Conservation (phyloP, 2,113 vertebrate genomes). For the Pomatorhinus ruficollis region DNA sequence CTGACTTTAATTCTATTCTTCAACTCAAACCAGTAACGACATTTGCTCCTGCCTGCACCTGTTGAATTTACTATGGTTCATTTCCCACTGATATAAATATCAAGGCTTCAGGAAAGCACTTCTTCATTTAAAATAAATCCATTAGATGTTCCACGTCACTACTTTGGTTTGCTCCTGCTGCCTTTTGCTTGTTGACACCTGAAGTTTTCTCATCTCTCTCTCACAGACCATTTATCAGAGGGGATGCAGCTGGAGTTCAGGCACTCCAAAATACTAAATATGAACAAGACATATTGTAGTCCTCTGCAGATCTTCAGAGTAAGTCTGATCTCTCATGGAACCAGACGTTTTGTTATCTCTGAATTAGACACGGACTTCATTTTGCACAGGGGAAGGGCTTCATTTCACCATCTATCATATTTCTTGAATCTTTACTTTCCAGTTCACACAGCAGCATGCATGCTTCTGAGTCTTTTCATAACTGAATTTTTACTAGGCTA, state of each 20-base stretch:
- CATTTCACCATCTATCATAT: constrained; percentile 63
- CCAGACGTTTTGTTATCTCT: constrained; percentile 67
- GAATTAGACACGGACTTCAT: constrained; percentile 62
- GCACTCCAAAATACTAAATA: constrained; percentile 52
- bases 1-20: neutral
- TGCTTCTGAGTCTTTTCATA: constrained; percentile 41
- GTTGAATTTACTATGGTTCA: constrained; percentile 7
- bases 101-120: neutral
- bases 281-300: constrained; percentile 47
- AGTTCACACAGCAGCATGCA: constrained; percentile 35
- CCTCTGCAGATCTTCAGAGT: constrained; percentile 36
- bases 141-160: neutral
- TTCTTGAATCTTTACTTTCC: constrained; percentile 55
- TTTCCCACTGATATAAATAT: constrained; percentile 12
- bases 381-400: constrained; percentile 53
- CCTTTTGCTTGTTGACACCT: constrained; percentile 33
- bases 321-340: constrained; percentile 41
- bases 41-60: constrained; percentile 7
- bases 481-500: constrained; percentile 30
- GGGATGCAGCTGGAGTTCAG: constrained; percentile 27
- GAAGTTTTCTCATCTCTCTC: constrained; percentile 38
- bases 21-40: neutral
- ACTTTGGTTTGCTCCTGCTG: constrained; percentile 23
- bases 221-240: constrained; percentile 39
- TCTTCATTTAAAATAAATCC: constrained; percentile 26